Base-by-base conservation (phyloP, 1,140 invertebrate species). In the Rhagoletis pomonella region DNA sequence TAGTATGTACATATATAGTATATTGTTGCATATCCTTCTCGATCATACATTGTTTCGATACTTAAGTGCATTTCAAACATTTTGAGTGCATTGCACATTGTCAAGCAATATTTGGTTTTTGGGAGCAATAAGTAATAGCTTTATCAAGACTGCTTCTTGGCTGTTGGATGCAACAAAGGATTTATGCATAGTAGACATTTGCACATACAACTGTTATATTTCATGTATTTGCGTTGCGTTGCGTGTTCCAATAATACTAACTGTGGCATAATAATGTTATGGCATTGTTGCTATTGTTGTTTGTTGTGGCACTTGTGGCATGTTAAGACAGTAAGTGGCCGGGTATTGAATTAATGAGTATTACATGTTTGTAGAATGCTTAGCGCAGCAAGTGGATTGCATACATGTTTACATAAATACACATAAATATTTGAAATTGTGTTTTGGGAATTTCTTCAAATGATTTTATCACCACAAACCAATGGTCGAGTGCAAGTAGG, bases 51-150 rank as follows among this genome's bases (percentile, higher is more conserved):
- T 17, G 60, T 1, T 14, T 62, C n/a, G 7, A 14, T n/a, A 62
- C n/a, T 62, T 62, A 62, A 62, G 60, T 62, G 60, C n/a, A 62
- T 62, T 17, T n/a, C 60, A 62, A 62, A 62, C n/a, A 62, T 62
- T 17, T 14, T 62, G 4, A 62, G n/a, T 62, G 60, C n/a, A n/a
- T 17, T 62, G 60, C 12, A 62, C 4, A 62, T 62, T 62, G 12
- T 17, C 60, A n/a, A 62, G n/a, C n/a, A 62, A 14, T 17, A 17
- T 62, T 62, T 62, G 60, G 12, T 62, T n/a, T n/a, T 62, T 29
- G 29, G n/a, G 60, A 3, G n/a, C 50, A 62, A 14, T 62, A 62
- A 62, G 9, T 62, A 62, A 62, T 62, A 62, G 12, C 60, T 62
- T 62, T 62, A 62, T 62, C 60, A 62, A 62, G 60, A 62, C 60